A percentile compares a stretch with the other conserved stretches of the same genome.
Evolutionary conservation across 2,113 vertebrate species (phyloP).

Genomic region (Piprites chloris): DNA sequence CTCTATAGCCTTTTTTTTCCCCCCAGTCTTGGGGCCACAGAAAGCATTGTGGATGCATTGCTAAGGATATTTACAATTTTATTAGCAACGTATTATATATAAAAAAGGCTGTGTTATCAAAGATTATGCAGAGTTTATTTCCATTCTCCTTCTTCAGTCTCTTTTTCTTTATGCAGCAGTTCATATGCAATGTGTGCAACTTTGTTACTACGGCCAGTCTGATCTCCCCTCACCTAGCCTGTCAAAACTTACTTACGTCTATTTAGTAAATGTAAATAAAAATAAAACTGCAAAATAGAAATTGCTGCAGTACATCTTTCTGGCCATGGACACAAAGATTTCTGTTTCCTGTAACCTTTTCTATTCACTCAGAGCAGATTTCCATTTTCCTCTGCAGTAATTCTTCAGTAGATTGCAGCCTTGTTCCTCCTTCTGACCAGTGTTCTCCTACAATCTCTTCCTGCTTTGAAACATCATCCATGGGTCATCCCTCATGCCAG

Average conservation of each 20-base stretch:
- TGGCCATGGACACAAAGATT: neutral
- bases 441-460: neutral
- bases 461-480: neutral
- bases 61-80: neutral
- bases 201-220: neutral
- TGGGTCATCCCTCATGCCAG: neutral
- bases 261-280: neutral
- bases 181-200: neutral
- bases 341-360: neutral
- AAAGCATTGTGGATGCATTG: neutral
- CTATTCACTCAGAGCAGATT: neutral
- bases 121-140: neutral
- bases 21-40: neutral
- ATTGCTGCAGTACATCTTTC: neutral
- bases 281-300: neutral
- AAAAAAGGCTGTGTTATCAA: neutral
- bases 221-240: neutral
- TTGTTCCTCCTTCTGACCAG: neutral
- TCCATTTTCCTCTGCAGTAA: neutral
- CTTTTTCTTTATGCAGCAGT: neutral
- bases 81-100: neutral
- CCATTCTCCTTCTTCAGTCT: neutral
- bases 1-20: neutral
- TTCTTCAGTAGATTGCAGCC: neutral
- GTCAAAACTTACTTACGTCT: neutral